phyloP scores from a whole-genome alignment of 2,888 invertebrate species.

The Sylvicola cinctus region DNA sequence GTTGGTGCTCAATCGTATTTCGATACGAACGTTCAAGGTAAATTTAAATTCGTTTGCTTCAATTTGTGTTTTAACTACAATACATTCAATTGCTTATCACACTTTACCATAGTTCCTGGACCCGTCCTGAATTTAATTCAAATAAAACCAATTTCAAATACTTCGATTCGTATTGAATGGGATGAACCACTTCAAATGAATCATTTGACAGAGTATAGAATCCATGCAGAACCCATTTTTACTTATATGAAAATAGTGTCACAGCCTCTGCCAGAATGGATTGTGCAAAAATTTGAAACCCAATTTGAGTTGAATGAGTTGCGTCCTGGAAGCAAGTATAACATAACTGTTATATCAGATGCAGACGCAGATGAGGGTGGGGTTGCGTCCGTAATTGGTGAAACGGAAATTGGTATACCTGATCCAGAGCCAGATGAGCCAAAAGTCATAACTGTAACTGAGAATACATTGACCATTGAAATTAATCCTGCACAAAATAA shows the following conservation, averaged over 20 bases:
- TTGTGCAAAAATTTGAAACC: slow-evolving; percentile 34
- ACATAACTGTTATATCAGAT: slow-evolving; percentile 46
- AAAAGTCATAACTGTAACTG: slow-evolving; percentile 35
- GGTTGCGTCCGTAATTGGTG: slow-evolving; percentile 31
- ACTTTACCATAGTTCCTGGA: slow-evolving; percentile 33
- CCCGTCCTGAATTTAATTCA: slow-evolving; percentile 42
- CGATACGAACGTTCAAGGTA: slow-evolving; percentile 31
- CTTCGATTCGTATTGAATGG: slow-evolving; percentile 38
- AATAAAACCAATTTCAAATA: slow-evolving; percentile 34
- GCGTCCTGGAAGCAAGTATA: slow-evolving; percentile 55
- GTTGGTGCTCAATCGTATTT: slow-evolving; percentile 43
- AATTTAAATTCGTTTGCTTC: neutral
- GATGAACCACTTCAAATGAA: slow-evolving; percentile 31
- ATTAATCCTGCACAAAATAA: slow-evolving; percentile 47
- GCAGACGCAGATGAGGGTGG: slow-evolving; percentile 39
- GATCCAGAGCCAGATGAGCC: slow-evolving; percentile 52
- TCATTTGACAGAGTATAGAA: slow-evolving; percentile 32
- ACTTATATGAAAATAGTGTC: slow-evolving; percentile 34
- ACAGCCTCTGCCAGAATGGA: slow-evolving; percentile 31
- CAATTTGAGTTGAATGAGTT: slow-evolving; percentile 38
- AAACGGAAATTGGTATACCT: slow-evolving; percentile 49
- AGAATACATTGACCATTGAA: slow-evolving; percentile 40
- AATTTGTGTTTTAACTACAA: too few relatives aligned
- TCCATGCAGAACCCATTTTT: slow-evolving; percentile 31
- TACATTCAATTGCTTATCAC: too few relatives aligned